Conservation (phyloP, 2,888 invertebrate species). For the Sarcophaga subvicina region DNA sequence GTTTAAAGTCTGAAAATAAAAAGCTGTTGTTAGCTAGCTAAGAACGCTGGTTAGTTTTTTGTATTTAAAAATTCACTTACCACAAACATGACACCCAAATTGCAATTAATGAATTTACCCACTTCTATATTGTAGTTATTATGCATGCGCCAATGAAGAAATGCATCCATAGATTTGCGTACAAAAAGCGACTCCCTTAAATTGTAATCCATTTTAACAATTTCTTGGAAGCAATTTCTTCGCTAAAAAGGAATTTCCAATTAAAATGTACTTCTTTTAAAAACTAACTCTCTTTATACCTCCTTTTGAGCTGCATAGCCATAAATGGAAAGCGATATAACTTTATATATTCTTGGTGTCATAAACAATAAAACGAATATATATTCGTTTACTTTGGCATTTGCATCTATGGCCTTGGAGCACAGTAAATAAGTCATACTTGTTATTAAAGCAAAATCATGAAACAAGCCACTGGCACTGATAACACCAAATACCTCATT, state of each 20-base stretch:
- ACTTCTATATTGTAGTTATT: constrained; percentile 72
- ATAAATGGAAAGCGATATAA: constrained; percentile 73
- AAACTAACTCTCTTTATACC: constrained; percentile 70
- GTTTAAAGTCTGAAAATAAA: constrained; percentile 73
- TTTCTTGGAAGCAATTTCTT: constrained; percentile 70
- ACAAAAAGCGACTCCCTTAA: constrained; percentile 56
- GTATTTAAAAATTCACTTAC: constrained; percentile 69
- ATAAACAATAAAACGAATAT: constrained; percentile 73
- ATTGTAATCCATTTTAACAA: constrained; percentile 60
- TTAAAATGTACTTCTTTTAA: not conserved
- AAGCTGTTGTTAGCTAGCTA: not conserved
- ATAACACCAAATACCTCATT: constrained; percentile 73
- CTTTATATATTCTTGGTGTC: constrained; percentile 74
- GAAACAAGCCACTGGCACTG: constrained; percentile 73
- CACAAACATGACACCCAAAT: constrained; percentile 73
- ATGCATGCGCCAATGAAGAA: constrained; percentile 70
- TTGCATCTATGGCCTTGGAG: constrained; percentile 72
- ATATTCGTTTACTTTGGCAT: constrained; percentile 71
- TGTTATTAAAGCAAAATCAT: constrained; percentile 77
- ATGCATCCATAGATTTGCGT: constrained; percentile 52
- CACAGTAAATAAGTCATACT: constrained; percentile 76
- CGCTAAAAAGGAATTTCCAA: constrained; percentile 70
- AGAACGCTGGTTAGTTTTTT: too few relatives aligned
- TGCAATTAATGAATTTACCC: constrained; percentile 72
- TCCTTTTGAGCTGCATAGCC: constrained; percentile 75